phyloP scores from a whole-genome alignment of 2,888 invertebrate species.

The Tethea ocularis region DNA sequence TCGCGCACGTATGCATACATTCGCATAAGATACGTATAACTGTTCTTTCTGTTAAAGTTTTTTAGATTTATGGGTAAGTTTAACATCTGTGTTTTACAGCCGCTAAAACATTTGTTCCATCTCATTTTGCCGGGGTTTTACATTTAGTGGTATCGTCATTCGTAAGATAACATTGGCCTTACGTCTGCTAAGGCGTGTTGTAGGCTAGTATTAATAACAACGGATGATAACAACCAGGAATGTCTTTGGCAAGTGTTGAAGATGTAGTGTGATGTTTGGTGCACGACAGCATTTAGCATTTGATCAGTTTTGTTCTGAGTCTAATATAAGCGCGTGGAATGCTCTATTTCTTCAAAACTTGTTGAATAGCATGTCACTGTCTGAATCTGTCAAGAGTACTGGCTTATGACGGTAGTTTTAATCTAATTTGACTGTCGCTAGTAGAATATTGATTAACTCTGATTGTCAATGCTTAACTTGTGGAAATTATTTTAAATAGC shows the following conservation, averaged over 20 bases:
- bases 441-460: neutral
- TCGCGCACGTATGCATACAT: slow-evolving; percentile 2
- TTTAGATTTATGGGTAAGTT: slow-evolving; percentile 36
- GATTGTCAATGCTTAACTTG: neutral
- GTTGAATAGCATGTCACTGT: neutral
- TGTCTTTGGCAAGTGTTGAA: slow-evolving; percentile 4
- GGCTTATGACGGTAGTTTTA: neutral
- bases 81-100: slow-evolving; percentile 40
- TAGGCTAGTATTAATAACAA: slow-evolving; percentile 4
- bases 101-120: slow-evolving; percentile 13
- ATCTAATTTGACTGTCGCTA: neutral
- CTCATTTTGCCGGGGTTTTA: neutral
- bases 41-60: slow-evolving; percentile 28
- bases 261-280: neutral
- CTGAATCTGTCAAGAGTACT: neutral
- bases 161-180: slow-evolving; percentile 1
- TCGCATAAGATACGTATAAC: slow-evolving; percentile 22
- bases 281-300: neutral
- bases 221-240: neutral
- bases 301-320: neutral
- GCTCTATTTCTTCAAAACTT: neutral
- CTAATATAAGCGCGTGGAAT: neutral
- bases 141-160: neutral
- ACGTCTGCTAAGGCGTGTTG: neutral
- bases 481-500: slow-evolving; percentile 3